Evolutionary conservation across 2,888 invertebrate species (phyloP).

Genomic region (Tenthredo scrophulariae): DNA sequence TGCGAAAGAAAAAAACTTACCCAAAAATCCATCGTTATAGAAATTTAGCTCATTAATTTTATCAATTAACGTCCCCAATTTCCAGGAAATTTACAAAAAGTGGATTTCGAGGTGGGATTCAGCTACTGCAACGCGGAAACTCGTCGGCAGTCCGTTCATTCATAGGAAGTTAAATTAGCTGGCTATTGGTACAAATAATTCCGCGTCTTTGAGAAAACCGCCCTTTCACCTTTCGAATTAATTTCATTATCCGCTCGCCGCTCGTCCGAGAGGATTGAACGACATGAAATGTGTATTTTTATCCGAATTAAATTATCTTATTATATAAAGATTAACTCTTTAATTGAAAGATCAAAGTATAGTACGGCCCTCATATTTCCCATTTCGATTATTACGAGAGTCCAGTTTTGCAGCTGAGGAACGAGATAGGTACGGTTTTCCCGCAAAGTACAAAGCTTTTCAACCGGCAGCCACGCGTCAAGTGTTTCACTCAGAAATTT

Average conservation of each 20-base stretch:
- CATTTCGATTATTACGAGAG: slow-evolving; percentile 34
- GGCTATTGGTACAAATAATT: slow-evolving; percentile 6
- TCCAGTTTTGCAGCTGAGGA: neutral
- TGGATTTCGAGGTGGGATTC: neutral
- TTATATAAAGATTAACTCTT: neutral
- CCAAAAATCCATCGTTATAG: neutral
- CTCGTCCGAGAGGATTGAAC: neutral
- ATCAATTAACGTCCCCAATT: neutral
- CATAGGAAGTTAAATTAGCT: neutral
- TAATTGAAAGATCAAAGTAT: neutral
- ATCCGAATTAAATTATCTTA: neutral
- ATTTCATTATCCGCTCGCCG: neutral
- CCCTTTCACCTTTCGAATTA: neutral
- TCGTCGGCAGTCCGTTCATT: neutral
- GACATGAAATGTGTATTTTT: neutral
- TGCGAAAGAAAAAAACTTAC: neutral
- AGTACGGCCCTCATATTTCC: neutral
- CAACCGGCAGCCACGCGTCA: slow-evolving; percentile 5
- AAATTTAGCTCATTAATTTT: neutral
- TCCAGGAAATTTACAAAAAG: neutral
- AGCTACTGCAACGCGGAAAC: neutral
- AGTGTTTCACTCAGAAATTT: slow-evolving; percentile 51
- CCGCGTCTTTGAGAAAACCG: neutral
- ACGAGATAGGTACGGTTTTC: neutral
- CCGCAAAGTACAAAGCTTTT: neutral